These are phyloP conservation scores for Butorides virescens DNA, from an alignment of 2,113 vertebrate species.

Conservation along the genomic window DNA sequence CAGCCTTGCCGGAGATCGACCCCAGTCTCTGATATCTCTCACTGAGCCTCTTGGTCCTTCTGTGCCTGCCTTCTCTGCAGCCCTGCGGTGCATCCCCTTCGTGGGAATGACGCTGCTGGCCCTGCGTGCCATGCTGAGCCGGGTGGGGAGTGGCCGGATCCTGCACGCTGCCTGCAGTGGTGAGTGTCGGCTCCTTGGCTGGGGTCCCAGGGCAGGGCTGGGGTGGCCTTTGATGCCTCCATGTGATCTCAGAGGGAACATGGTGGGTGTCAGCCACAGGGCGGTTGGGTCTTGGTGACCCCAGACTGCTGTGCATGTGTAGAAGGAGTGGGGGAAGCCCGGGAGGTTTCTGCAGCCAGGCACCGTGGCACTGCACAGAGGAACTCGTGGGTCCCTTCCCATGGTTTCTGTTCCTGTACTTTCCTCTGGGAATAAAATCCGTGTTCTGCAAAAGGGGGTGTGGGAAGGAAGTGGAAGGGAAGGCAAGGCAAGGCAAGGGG, in stretches of 20 bases:
- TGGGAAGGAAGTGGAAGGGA: too few relatives aligned
- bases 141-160: neutral
- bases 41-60: neutral
- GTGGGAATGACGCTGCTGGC: neutral
- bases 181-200: too few relatives aligned
- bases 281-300: neutral
- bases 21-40: neutral
- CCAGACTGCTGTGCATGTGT: neutral
- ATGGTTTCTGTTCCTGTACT: neutral
- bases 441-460: neutral
- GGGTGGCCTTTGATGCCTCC: too few relatives aligned
- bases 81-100: neutral
- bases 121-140: neutral
- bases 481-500: too few relatives aligned
- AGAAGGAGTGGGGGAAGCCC: neutral
- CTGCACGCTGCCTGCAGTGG: neutral
- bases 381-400: neutral
- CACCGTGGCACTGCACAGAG: accelerated
- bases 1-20: neutral
- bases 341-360: neutral
- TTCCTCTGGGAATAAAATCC: neutral
- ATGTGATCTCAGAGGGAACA: neutral
- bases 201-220: too few relatives aligned
- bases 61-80: neutral
- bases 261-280: neutral